Conservation (phyloP, 2,113 vertebrate genomes). For the Pseudolaguvia tuberculata region DNA sequence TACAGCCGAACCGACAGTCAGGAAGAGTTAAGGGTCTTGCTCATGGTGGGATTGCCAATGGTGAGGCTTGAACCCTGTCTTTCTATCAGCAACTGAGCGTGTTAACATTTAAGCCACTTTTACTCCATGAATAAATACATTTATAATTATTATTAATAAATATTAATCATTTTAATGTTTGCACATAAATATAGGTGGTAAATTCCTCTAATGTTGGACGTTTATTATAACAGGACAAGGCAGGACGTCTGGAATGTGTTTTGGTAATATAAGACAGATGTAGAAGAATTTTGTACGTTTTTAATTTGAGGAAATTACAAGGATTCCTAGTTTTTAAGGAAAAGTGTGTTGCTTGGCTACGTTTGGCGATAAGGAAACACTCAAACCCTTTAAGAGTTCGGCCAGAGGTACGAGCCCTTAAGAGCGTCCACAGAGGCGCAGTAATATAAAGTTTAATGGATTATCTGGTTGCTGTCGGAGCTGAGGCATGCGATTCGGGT, state of each 20-base stretch:
- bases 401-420: conserved; percentile 10
- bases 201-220: neutral
- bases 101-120: too few relatives aligned
- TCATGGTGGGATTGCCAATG: too few relatives aligned
- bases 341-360: neutral
- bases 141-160: too few relatives aligned
- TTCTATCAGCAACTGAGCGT: too few relatives aligned
- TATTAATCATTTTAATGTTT: too few relatives aligned
- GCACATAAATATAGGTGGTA: too few relatives aligned
- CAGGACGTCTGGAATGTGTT: neutral
- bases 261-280: neutral
- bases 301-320: neutral
- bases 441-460: conserved; percentile 48
- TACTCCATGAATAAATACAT: too few relatives aligned
- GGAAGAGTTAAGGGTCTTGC: too few relatives aligned
- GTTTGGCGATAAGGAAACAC: neutral
- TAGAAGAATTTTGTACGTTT: neutral
- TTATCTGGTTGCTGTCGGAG: conserved; percentile 41
- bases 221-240: neutral
- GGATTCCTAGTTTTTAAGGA: neutral
- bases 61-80: too few relatives aligned
- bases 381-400: neutral
- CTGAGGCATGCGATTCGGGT: conserved; percentile 33
- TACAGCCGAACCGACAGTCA: too few relatives aligned
- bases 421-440: conserved; percentile 14